Evolutionary conservation across 2,888 invertebrate species (phyloP).

Genomic region (Prosopocoilus inquinatus): DNA sequence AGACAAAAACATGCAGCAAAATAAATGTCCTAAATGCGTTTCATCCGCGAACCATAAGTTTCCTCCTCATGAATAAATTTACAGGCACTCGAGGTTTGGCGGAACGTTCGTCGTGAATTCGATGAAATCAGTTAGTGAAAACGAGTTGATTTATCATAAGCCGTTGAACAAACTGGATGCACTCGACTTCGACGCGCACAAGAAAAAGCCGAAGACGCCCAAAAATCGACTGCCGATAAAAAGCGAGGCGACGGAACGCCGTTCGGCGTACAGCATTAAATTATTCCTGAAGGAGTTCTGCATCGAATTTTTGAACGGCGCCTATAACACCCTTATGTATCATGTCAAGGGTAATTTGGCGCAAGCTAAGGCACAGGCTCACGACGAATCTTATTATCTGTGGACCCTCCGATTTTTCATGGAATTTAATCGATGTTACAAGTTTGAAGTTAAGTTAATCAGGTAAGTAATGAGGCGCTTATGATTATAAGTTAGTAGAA

Average conservation of each 20-base stretch:
- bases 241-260: conserved; percentile 59
- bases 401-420: conserved; percentile 96
- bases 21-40: too few species aligned
- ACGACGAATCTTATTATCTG: conserved; percentile 92
- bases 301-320: conserved; percentile 85
- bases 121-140: conserved; percentile 87
- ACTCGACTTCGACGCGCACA: conserved; percentile 75
- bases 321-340: conserved; percentile 91
- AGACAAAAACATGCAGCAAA: too few species aligned
- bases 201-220: conserved; percentile 67
- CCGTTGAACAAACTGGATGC: conserved; percentile 74
- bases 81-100: conserved; percentile 88
- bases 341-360: conserved; percentile 71
- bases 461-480: conserved; percentile 66
- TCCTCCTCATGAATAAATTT: background rate
- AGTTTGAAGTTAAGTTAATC: conserved; percentile 83
- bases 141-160: conserved; percentile 86
- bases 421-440: conserved; percentile 91
- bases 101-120: conserved; percentile 91
- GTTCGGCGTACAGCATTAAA: conserved; percentile 86
- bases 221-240: conserved; percentile 75
- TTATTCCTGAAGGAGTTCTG: conserved; percentile 93
- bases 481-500: too few species aligned
- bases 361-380: conserved; percentile 66
- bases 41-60: too few species aligned